Conservation (phyloP, 1,140 invertebrate species). For the Caenorhabditis remanei region DNA sequence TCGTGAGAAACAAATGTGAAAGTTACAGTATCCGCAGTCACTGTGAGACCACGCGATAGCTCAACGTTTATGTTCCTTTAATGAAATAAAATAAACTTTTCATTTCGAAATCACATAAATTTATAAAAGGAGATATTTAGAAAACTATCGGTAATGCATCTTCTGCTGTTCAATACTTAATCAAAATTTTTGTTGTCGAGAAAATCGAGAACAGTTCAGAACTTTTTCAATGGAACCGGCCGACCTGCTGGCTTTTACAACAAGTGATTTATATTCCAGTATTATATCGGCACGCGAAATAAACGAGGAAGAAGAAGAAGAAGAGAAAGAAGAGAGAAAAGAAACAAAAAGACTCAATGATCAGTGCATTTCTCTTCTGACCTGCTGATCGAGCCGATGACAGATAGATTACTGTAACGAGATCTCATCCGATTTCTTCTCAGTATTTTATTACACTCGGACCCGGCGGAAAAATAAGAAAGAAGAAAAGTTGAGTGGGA, state of each 20-base stretch:
- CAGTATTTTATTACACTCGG: neutral
- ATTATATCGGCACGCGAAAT: neutral
- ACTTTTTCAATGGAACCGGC: neutral
- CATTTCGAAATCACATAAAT: no score
- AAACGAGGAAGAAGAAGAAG: neutral
- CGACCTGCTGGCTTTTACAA: neutral
- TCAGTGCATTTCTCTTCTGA: neutral
- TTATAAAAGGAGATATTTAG: no score
- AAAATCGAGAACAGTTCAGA: no score
- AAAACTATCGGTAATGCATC: no score
- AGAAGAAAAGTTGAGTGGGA: neutral
- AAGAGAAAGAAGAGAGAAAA: neutral
- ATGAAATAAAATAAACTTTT: no score
- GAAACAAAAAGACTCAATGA: neutral
- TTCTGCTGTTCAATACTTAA: no score
- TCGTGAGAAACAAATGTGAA: no score
- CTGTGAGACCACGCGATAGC: neutral
- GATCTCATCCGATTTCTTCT: neutral
- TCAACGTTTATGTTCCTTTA: no score
- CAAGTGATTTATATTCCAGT: neutral
- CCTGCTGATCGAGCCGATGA: conserved; percentile 7
- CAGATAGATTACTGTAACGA: conserved; percentile 15
- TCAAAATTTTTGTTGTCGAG: no score
- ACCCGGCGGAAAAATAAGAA: neutral
- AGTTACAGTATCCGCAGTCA: neutral